A percentile compares a stretch with the other conserved stretches of the same genome.
These are phyloP conservation scores for Lophotriccus pileatus DNA, from an alignment of 2,797 vertebrate genomes.

Conservation along the genomic window DNA sequence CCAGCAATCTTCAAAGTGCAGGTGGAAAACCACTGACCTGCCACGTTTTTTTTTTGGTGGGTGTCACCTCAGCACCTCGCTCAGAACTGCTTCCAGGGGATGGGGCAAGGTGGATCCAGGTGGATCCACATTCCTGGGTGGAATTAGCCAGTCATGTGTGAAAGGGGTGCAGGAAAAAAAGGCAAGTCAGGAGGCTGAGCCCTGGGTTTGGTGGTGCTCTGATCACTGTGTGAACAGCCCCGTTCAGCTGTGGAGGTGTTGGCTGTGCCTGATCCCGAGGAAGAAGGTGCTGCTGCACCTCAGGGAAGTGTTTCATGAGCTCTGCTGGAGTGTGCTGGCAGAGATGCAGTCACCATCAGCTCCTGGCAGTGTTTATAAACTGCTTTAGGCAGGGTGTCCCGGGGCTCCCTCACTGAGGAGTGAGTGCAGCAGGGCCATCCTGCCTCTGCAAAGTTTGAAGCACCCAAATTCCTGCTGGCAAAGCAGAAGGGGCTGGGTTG, in stretches of 20 bases:
- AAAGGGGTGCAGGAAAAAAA: background rate
- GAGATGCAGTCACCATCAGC: background rate
- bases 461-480: background rate
- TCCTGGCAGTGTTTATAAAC: background rate
- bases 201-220: background rate
- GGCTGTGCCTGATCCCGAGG: background rate
- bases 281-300: background rate
- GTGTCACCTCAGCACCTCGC: background rate
- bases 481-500: background rate
- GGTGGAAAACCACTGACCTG: background rate
- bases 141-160: background rate
- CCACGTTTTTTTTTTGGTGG: background rate
- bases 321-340: background rate
- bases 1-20: background rate
- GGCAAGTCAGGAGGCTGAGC: background rate
- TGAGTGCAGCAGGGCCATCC: background rate
- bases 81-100: background rate
- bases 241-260: background rate
- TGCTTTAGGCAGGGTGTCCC: background rate
- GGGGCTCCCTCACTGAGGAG: background rate
- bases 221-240: background rate
- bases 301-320: background rate
- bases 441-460: accelerated
- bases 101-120: background rate
- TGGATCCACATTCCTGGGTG: background rate